These are phyloP conservation scores for Thamnophis sirtalis DNA, from an alignment of 2,113 vertebrate species.

Conservation along the genomic window DNA sequence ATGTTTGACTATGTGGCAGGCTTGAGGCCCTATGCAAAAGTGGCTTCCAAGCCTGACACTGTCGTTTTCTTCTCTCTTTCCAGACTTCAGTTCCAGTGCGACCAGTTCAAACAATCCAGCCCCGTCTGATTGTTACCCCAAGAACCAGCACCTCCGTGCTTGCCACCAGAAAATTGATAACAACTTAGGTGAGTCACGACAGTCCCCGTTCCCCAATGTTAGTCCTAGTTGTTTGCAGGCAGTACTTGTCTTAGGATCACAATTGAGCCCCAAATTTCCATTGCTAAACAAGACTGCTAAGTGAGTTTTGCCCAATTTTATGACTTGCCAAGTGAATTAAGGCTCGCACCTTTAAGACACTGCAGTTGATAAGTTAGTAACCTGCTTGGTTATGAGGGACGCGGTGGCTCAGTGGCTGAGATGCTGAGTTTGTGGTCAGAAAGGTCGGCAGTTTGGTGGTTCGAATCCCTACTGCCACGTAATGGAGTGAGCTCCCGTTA, in stretches of 20 bases:
- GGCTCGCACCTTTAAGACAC: background rate
- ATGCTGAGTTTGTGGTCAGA: too few relatives aligned
- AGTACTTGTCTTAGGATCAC: background rate
- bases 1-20: too few relatives aligned
- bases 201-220: background rate
- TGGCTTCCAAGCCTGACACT: too few relatives aligned
- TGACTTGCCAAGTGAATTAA: background rate
- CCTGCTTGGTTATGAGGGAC: background rate
- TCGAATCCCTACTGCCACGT: too few relatives aligned
- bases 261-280: background rate
- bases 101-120: conserved; percentile 46
- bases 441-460: too few relatives aligned
- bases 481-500: too few relatives aligned
- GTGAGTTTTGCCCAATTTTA: background rate
- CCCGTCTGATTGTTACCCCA: conserved; percentile 68
- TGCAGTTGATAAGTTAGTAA: background rate
- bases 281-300: background rate
- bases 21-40: too few relatives aligned
- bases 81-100: conserved; percentile 50
- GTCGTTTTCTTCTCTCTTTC: background rate
- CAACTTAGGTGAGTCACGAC: conserved; percentile 80
- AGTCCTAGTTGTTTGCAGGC: background rate
- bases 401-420: too few relatives aligned
- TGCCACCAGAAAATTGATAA: conserved; percentile 88
- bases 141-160: conserved; percentile 76